Base-by-base conservation (phyloP, 2,113 vertebrate species). In the Anguilla rostrata region DNA sequence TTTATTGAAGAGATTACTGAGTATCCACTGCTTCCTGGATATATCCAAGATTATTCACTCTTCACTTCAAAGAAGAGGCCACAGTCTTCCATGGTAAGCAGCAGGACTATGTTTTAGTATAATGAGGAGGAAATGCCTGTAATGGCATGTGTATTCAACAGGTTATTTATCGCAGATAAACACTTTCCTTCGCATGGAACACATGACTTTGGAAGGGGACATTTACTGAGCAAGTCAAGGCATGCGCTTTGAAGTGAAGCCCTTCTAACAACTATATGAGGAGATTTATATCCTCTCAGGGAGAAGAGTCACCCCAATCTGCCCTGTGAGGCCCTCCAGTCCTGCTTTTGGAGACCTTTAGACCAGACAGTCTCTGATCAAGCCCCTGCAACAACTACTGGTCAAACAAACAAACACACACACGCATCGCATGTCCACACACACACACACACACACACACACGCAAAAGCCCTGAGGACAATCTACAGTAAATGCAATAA, bases 121-220 rank as follows among this genome's bases (percentile, higher is more conserved):
- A 41, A 18, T 46, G 49, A 57, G 87, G 79, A 86, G 83, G 87
- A 91, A 86, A 90, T 90, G 46, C 82, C 81, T 78, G 79, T 66
- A 86, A 88, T 88, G 83, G 79, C 75, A 86, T 11, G 15, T 81
- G 39, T 84, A 81, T 80, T 85, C 86, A 89, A 86, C 84, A 90
- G 84, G 78, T 53, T 66, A 89, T 88, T 90, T 90, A 83, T 60
- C 83, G 39, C 87, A 88, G 56, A 87, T 78, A 85, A 86, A 86
- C 81, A 82, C 66, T 53, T 46, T n/a, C 75, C 66, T 78, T 71
- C 79, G 41, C n/a, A 39, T 71, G 41, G 15, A 85, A 66, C 34
- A 29, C 2, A 46, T n/a, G 49, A 78, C 46, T 46, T 39, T 79
- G 49, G 66, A 85, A 85, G 53, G 41, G 71, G 49, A 78, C 43